phyloP scores from a whole-genome alignment of 2,797 vertebrate species.

The Myotis pilosus region DNA sequence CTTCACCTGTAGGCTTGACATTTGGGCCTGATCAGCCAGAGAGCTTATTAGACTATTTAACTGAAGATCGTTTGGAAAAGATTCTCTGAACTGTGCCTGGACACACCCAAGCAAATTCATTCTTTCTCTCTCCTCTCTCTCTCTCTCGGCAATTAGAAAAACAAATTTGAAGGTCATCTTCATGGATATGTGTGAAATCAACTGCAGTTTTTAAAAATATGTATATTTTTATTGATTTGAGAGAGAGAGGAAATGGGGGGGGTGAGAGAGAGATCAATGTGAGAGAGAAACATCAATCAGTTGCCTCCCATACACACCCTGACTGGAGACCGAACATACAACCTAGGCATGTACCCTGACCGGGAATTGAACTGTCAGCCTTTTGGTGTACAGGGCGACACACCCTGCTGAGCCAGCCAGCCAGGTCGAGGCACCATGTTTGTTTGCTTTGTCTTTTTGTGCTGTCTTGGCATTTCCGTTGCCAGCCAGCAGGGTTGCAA shows the following conservation, averaged over 20 bases:
- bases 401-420: not conserved
- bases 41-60: conserved; percentile 94
- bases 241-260: not conserved
- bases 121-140: conserved; percentile 80
- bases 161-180: conserved; percentile 93
- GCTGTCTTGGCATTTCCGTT: not conserved
- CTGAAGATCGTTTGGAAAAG: conserved; percentile 92
- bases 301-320: not conserved
- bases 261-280: not conserved
- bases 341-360: not conserved
- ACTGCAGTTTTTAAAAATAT: conserved; percentile 90
- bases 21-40: conserved; percentile 93
- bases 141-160: conserved; percentile 90
- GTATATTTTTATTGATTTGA: not conserved
- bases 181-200: conserved; percentile 91
- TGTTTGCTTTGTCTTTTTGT: not conserved
- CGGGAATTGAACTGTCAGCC: not conserved
- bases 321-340: not conserved
- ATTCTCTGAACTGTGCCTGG: conserved; percentile 93
- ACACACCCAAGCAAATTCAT: conserved; percentile 90
- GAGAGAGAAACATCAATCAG: not conserved
- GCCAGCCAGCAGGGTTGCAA: not conserved
- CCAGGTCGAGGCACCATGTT: not conserved
- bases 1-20: conserved; percentile 93
- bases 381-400: not conserved